phyloP scores from a whole-genome alignment of 2,797 vertebrate genomes.

The Pterois miles region DNA sequence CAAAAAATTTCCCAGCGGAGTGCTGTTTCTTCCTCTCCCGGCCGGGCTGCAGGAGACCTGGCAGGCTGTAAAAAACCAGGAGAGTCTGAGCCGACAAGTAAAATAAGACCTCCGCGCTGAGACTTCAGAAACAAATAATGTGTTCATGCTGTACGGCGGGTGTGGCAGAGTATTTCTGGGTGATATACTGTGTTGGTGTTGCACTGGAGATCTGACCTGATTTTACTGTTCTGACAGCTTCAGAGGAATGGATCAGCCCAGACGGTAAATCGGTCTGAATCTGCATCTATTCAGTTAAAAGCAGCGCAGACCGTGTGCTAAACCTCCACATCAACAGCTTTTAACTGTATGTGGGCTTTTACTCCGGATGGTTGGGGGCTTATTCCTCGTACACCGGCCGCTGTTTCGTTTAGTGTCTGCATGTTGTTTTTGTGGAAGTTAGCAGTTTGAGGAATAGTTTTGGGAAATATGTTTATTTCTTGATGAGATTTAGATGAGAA shows the following conservation, averaged over 20 bases:
- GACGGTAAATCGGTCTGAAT: conserved; percentile 37
- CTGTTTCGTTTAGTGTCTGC: not conserved
- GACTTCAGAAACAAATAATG: conserved; percentile 46
- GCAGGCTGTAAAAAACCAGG: conserved; percentile 48
- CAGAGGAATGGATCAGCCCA: conserved; percentile 43
- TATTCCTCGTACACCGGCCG: not conserved
- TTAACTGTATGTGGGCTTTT: not conserved
- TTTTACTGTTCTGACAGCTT: conserved; percentile 52
- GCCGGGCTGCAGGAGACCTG: conserved; percentile 30
- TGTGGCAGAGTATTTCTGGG: conserved; percentile 31
- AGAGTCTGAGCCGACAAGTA: conserved; percentile 35
- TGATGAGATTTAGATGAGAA: not conserved
- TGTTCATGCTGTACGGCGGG: conserved; percentile 37
- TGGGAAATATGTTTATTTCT: not conserved
- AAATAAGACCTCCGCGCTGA: conserved; percentile 46
- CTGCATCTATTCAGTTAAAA: conserved; percentile 25
- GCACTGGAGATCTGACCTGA: conserved; percentile 66
- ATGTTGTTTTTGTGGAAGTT: not conserved
- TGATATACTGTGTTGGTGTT: conserved; percentile 33
- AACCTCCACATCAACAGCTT: not conserved
- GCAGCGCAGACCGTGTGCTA: not conserved
- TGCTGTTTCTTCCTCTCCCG: conserved; percentile 16
- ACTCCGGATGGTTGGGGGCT: not conserved
- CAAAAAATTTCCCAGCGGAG: conserved; percentile 44
- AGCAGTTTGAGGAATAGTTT: not conserved